Percentiles rank a stretch among this genome's conserved stretches.
Evolutionary conservation across 2,888 invertebrate species (phyloP).

Genomic region (Eutolmus rufibarbis): DNA sequence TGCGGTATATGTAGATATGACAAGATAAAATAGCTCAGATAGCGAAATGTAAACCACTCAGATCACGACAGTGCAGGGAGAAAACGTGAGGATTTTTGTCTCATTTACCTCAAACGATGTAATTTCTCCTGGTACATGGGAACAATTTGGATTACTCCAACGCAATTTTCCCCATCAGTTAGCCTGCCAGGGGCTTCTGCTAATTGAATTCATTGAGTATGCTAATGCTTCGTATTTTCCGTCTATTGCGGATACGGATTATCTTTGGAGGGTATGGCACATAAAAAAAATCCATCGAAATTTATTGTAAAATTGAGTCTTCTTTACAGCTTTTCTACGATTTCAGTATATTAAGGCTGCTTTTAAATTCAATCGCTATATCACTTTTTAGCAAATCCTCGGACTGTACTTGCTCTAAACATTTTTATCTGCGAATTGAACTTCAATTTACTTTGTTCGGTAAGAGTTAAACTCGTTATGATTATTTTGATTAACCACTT

Average conservation of each 20-base stretch:
- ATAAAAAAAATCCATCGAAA: background rate
- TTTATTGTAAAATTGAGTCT: background rate
- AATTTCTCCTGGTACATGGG: background rate
- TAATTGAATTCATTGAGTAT: slow-evolving; percentile 19
- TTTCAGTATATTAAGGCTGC: no score
- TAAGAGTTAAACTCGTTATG: no score
- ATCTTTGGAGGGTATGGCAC: background rate
- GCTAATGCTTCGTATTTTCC: background rate
- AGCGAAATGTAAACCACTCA: background rate
- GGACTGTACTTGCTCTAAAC: no score
- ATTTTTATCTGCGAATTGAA: no score
- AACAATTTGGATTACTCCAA: background rate
- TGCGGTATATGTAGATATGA: background rate
- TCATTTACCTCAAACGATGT: background rate
- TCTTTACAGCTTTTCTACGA: background rate
- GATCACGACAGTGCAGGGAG: background rate
- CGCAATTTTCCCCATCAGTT: slow-evolving; percentile 8
- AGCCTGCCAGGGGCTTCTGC: background rate
- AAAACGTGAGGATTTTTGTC: background rate
- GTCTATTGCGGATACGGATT: background rate
- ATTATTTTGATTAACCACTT: no score
- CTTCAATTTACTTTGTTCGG: no score
- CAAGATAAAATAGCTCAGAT: background rate
- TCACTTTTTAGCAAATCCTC: no score
- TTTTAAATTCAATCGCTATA: no score